A percentile compares a stretch with the other conserved stretches of the same genome.
These are phyloP conservation scores for Diaperis boleti DNA, from an alignment of 2,888 invertebrate genomes.

Conservation along the genomic window DNA sequence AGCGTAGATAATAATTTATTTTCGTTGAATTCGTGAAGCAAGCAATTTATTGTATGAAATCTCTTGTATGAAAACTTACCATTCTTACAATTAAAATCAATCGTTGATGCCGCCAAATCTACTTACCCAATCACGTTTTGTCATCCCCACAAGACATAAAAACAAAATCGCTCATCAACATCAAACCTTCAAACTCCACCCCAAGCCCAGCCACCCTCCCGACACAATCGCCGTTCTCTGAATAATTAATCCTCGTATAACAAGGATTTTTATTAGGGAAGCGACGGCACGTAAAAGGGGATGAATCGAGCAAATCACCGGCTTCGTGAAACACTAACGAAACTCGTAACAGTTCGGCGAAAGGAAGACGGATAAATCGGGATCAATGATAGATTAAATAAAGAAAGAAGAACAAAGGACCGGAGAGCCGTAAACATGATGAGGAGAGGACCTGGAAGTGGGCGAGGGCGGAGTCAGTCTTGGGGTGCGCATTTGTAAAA, in stretches of 20 bases:
- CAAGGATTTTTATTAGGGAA: constrained; percentile 35
- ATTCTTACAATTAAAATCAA: too few species aligned
- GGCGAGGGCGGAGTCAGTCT: constrained; percentile 54
- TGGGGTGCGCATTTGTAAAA: constrained; percentile 57
- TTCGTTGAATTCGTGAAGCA: too few species aligned
- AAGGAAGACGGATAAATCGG: constrained; percentile 19
- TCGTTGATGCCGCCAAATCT: too few species aligned
- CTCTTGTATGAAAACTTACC: too few species aligned
- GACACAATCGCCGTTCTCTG: constrained; percentile 19
- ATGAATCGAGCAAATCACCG: constrained; percentile 38
- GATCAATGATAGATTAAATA: constrained; percentile 23
- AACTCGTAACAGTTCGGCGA: constrained; percentile 7
- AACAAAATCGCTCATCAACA: too few species aligned
- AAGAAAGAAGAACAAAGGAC: constrained; percentile 51
- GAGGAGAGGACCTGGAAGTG: constrained; percentile 47
- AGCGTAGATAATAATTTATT: too few species aligned
- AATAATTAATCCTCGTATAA: constrained; percentile 36
- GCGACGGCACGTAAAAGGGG: constrained; percentile 28
- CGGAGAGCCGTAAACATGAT: constrained; percentile 52
- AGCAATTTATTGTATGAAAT: too few species aligned
- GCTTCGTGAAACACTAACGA: constrained; percentile 37
- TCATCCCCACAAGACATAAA: too few species aligned
- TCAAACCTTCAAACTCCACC: constrained; percentile 1
- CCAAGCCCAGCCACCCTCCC: constrained; percentile 7
- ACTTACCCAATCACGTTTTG: too few species aligned